These are phyloP conservation scores for Brachionus rubens DNA, from an alignment of 1,140 invertebrate genomes.

Conservation along the genomic window DNA sequence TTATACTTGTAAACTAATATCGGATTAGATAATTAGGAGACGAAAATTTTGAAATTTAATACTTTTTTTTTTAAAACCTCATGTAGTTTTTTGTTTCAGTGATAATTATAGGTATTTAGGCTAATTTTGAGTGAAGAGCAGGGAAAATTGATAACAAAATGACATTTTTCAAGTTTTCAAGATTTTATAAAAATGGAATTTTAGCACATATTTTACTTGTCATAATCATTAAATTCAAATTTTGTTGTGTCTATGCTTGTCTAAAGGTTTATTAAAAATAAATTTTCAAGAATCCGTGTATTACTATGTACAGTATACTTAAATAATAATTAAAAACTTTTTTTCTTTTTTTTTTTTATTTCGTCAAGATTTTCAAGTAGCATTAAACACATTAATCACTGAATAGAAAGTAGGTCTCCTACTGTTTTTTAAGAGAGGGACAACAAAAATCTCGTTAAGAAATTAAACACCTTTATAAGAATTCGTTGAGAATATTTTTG, in stretches of 20 bases:
- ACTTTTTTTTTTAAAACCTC: slow-evolving; percentile 16
- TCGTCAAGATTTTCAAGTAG: neutral
- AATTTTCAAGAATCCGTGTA: slow-evolving; percentile 14
- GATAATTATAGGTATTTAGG: slow-evolving; percentile 45
- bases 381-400: slow-evolving; percentile 30
- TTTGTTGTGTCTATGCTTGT: neutral
- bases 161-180: slow-evolving; percentile 18
- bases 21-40: slow-evolving; percentile 6
- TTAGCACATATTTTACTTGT: slow-evolving; percentile 44
- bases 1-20: too few species aligned
- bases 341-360: slow-evolving; percentile 6
- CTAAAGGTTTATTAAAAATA: slow-evolving; percentile 13
- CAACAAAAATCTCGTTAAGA: neutral
- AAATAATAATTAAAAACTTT: slow-evolving; percentile 38
- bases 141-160: slow-evolving; percentile 42
- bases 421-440: slow-evolving; percentile 20
- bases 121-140: slow-evolving; percentile 44
- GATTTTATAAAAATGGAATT: slow-evolving; percentile 19
- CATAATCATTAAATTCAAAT: slow-evolving; percentile 39
- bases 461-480: slow-evolving; percentile 9
- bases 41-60: neutral
- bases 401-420: slow-evolving; percentile 27
- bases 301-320: slow-evolving; percentile 8
- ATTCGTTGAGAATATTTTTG: neutral
- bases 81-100: slow-evolving; percentile 1